Evolutionary conservation across 2,797 vertebrate species (phyloP).

Genomic region (Siniperca obscura): DNA sequence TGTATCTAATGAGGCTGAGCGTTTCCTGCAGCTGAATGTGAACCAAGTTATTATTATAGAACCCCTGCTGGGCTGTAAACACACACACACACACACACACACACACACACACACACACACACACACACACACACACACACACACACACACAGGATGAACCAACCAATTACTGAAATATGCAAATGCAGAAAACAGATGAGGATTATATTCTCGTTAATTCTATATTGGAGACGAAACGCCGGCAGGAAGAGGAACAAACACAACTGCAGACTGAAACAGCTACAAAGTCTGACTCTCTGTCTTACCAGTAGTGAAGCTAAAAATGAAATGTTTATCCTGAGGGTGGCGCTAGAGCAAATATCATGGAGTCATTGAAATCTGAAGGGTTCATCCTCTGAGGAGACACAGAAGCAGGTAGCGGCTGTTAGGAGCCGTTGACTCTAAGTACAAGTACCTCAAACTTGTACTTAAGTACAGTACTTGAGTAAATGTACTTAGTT

Average conservation of each 20-base stretch:
- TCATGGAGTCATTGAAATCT: no score
- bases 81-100: not conserved
- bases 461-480: no score
- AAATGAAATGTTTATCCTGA: not conserved
- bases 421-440: no score
- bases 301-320: not conserved
- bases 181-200: constrained; percentile 10
- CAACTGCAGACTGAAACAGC: not conserved
- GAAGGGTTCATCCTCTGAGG: constrained; percentile 4
- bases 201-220: constrained; percentile 4
- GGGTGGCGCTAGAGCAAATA: not conserved
- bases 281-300: not conserved
- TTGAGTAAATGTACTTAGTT: no score
- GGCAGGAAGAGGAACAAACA: constrained; percentile 17
- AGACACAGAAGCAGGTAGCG: not conserved
- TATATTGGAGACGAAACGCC: constrained; percentile 4
- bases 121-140: constrained; percentile 6
- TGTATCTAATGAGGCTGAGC: constrained; percentile 14
- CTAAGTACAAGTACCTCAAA: no score
- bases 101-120: constrained; percentile 1
- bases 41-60: constrained; percentile 7
- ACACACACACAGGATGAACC: constrained; percentile 14
- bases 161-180: constrained; percentile 31
- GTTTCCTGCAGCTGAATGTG: constrained; percentile 4
- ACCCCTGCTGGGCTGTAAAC: constrained; percentile 12